Conservation (phyloP, 1,140 invertebrate genomes). For the Listronotus bonariensis region DNA sequence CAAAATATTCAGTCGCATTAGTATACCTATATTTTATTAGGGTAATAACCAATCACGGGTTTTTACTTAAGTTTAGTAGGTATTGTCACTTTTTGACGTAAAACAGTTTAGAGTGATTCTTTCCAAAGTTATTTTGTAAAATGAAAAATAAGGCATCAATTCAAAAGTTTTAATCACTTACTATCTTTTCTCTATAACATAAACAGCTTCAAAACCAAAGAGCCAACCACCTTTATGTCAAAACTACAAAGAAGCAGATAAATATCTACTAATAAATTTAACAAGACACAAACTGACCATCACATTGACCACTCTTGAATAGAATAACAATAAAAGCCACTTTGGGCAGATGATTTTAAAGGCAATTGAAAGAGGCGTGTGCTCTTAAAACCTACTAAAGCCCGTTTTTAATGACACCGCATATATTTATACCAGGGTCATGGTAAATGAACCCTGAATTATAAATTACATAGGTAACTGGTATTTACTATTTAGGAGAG, state of each 20-base stretch:
- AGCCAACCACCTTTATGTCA: neutral
- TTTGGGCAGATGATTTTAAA: slow-evolving; percentile 22
- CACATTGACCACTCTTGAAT: slow-evolving; percentile 19
- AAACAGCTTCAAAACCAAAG: too few relatives aligned
- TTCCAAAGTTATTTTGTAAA: too few relatives aligned
- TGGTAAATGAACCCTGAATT: slow-evolving; percentile 28
- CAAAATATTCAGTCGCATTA: too few relatives aligned
- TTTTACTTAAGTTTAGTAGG: too few relatives aligned
- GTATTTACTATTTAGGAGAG: neutral
- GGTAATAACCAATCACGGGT: too few relatives aligned
- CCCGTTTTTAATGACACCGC: slow-evolving; percentile 2
- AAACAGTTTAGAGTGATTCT: too few relatives aligned
- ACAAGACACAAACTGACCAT: slow-evolving; percentile 23
- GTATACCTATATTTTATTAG: too few relatives aligned
- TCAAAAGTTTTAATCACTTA: too few relatives aligned
- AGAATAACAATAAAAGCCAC: slow-evolving; percentile 10
- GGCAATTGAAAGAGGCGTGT: slow-evolving; percentile 21
- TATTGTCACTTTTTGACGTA: too few relatives aligned
- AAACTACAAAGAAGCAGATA: slow-evolving; percentile 14
- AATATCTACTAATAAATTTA: slow-evolving; percentile 20
- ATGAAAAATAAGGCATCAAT: too few relatives aligned
- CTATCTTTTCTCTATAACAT: too few relatives aligned
- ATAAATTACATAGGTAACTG: slow-evolving; percentile 3
- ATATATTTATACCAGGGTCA: slow-evolving; percentile 8
- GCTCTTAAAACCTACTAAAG: slow-evolving; percentile 6